Evolutionary conservation across 2,797 vertebrate genomes (phyloP).

Genomic region (Pteronotus mesoamericanus): DNA sequence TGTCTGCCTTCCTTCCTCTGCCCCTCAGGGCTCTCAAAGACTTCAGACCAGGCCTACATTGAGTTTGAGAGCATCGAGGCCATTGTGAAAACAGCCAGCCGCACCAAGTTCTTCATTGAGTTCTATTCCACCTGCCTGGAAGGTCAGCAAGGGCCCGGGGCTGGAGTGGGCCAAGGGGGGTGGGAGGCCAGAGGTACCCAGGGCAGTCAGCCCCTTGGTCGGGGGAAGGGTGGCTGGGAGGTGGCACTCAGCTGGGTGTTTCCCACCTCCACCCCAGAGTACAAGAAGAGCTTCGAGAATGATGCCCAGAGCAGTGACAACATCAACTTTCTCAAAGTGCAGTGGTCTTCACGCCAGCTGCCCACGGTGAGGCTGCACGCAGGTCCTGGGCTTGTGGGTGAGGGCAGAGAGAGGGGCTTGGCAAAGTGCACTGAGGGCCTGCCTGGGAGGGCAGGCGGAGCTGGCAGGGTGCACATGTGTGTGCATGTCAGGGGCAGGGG

Average conservation of each 20-base stretch:
- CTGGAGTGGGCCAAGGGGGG: neutral
- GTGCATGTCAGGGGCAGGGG: neutral
- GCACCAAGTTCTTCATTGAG: conserved; percentile 98
- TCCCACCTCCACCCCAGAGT: conserved; percentile 82
- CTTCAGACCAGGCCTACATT: conserved; percentile 95
- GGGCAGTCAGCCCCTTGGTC: neutral
- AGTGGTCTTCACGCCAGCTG: conserved; percentile 96
- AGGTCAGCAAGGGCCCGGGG: conserved; percentile 81
- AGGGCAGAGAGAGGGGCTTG: neutral
- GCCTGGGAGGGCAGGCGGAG: neutral
- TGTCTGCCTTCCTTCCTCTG: neutral
- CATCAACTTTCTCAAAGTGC: conserved; percentile 95
- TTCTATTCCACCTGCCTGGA: conserved; percentile 98
- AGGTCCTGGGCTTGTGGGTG: neutral
- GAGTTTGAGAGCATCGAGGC: conserved; percentile 97
- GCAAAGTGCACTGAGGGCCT: neutral
- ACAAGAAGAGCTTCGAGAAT: conserved; percentile 97
- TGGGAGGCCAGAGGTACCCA: neutral
- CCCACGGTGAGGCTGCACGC: conserved; percentile 85
- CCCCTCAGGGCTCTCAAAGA: conserved; percentile 92
- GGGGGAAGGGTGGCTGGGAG: neutral
- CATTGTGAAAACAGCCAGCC: conserved; percentile 96
- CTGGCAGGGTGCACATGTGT: accelerated
- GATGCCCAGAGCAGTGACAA: conserved; percentile 98
- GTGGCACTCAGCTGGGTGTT: neutral